Evolutionary conservation across 2,888 invertebrate species (phyloP), one percentile per base, ranked within the genome.

Genomic region (Drosophila austrosaltans): DNA sequence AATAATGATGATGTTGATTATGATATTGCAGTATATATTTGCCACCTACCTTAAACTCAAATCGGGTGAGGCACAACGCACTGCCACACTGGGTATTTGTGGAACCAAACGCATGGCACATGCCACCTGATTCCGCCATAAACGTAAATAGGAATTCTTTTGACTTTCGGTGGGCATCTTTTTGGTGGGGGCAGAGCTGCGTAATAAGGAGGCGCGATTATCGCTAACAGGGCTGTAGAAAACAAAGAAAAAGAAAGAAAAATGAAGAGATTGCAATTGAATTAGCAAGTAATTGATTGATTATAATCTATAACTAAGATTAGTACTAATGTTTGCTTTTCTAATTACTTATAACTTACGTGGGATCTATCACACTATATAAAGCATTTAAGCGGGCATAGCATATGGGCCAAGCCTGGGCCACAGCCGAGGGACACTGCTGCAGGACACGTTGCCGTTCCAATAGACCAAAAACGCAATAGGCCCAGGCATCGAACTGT

Each of bases 111-210:
- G 95, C 93, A 99, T 99, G 6, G 98, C 98, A 93, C 99, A 97
- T 16, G 98, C 97, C 85, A 98, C 95, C 93, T 99, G 99, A 93
- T 99, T 99, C 91, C 98, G 97, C 99, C 99, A 99, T 28, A 99
- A 95, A 92, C 97, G 97, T 94, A 99, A 95, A 92, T 99, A 98
- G 39, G 97, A 95, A 91, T 99, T 99, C 80, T 98, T 94, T 86
- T 93, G 92, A 61, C 92, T 92, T 93, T 99, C 99, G 80, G 97
- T 97, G 64, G 98, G 96, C 7, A 97, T 96, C 91, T 98, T 98
- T 88, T 97, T 95, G 0, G 97, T 96, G 4, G 97, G 94, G 0
- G 97, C 96, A 5, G 97, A 96, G 79, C 97, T 96, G 67, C 99
- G 94, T 72, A 99, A 93, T 28, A 99, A 94, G 0, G 99, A 99